Conservation (phyloP, 2,888 invertebrate genomes). For the Leptinotarsa tumamoca region DNA sequence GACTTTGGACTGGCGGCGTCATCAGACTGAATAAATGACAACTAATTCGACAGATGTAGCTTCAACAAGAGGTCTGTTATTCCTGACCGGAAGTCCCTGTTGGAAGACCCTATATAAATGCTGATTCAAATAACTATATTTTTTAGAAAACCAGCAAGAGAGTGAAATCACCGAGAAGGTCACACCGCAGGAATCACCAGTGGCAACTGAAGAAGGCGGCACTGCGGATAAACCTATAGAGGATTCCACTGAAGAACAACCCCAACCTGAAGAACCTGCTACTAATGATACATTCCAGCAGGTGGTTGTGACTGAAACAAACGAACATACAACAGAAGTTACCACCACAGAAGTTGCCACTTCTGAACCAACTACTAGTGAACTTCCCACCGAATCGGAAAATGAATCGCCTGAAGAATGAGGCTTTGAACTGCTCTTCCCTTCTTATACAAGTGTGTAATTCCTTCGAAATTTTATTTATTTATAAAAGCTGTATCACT, state of each 20-base stretch:
- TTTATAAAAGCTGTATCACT: too few species aligned
- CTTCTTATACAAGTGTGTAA: not conserved
- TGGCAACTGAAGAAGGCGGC: not conserved
- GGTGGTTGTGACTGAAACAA: slow-evolving; percentile 22
- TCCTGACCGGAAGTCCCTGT: too few species aligned
- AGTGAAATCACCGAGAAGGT: not conserved
- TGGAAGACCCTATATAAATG: too few species aligned
- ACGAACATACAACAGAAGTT: not conserved
- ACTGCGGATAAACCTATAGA: slow-evolving; percentile 3
- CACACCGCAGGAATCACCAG: not conserved
- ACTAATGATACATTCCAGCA: slow-evolving; percentile 37
- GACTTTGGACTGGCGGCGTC: too few species aligned
- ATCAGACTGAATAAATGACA: too few species aligned
- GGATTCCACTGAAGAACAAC: slow-evolving; percentile 17
- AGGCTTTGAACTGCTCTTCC: not conserved
- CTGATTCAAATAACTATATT: not conserved
- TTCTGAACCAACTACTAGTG: slow-evolving; percentile 21
- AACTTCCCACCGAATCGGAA: slow-evolving; percentile 16
- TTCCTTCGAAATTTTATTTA: not conserved
- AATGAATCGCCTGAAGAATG: slow-evolving; percentile 27
- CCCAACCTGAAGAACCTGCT: slow-evolving; percentile 26
- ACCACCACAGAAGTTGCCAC: slow-evolving; percentile 16
- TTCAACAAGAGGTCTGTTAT: too few species aligned
- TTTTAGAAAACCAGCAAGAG: not conserved
- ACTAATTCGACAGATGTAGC: too few species aligned